Evolutionary conservation across 1,140 invertebrate genomes (phyloP).

Genomic region (Proales similis): DNA sequence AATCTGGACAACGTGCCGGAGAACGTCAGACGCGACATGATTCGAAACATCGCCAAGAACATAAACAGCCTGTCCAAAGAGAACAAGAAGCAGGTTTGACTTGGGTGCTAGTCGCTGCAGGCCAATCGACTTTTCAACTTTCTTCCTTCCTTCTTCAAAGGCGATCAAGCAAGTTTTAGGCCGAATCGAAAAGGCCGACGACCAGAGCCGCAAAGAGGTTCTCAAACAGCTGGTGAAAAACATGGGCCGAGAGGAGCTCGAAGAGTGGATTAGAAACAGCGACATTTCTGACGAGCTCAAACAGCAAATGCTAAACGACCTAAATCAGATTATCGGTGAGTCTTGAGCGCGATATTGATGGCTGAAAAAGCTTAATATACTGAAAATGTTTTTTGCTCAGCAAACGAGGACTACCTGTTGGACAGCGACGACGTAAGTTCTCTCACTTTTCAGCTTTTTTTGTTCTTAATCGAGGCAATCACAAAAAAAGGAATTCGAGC

Average conservation of each 20-base stretch:
- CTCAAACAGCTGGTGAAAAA: constrained; percentile 33
- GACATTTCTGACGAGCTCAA: constrained; percentile 32
- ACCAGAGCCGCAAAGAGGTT: constrained; percentile 24
- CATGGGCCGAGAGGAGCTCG: constrained; percentile 28
- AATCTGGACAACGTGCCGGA: constrained; percentile 26
- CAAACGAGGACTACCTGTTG: constrained; percentile 9
- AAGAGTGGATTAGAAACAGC: constrained; percentile 28
- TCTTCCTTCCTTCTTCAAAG: too few relatives aligned
- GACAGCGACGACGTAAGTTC: constrained; percentile 18
- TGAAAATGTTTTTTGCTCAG: neutral
- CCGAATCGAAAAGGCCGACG: neutral
- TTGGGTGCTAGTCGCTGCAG: too few relatives aligned
- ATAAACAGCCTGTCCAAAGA: constrained; percentile 6
- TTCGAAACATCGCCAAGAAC: constrained; percentile 23
- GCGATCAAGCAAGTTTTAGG: constrained; percentile 34
- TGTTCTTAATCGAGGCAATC: too few relatives aligned
- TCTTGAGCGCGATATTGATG: too few relatives aligned
- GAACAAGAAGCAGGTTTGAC: constrained; percentile 16
- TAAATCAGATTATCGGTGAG: constrained; percentile 12
- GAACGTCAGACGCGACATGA: constrained; percentile 30
- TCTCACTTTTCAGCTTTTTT: neutral
- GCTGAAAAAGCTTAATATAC: neutral
- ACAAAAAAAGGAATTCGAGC: constrained; percentile 15
- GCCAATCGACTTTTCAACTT: too few relatives aligned
- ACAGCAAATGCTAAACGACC: constrained; percentile 10